A percentile compares a stretch with the other conserved stretches of the same genome.
Evolutionary conservation across 2,797 vertebrate genomes (phyloP).

Genomic region (Coreius guichenoti): DNA sequence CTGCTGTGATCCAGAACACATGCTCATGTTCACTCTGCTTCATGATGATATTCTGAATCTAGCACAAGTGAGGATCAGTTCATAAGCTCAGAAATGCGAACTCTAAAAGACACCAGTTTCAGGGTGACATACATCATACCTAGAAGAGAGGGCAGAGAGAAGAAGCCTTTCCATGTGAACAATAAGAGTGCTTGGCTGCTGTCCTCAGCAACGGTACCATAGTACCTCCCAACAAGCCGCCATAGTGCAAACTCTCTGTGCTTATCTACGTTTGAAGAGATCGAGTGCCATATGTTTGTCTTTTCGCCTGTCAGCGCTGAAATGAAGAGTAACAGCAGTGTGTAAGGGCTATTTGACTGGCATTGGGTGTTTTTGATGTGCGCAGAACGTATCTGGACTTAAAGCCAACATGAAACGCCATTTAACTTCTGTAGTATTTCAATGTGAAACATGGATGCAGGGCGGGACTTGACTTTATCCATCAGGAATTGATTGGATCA

Average conservation of each 20-base stretch:
- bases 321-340: conserved; percentile 39
- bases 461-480: conserved; percentile 14
- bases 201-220: conserved; percentile 14
- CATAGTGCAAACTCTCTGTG: conserved; percentile 31
- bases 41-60: conserved; percentile 54
- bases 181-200: conserved; percentile 15
- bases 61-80: conserved; percentile 59
- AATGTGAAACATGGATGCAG: conserved; percentile 2
- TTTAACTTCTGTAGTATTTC: conserved; percentile 14
- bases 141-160: conserved; percentile 32
- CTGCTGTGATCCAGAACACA: conserved; percentile 49
- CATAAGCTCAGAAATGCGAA: conserved; percentile 45
- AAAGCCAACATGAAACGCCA: conserved; percentile 33
- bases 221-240: not conserved
- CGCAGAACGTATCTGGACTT: conserved; percentile 27
- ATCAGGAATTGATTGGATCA: conserved; percentile 19
- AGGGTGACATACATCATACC: conserved; percentile 31
- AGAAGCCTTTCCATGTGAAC: conserved; percentile 32
- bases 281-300: conserved; percentile 28
- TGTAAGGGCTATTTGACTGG: conserved; percentile 53
- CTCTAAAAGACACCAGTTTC: conserved; percentile 24
- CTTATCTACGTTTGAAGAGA: conserved; percentile 24
- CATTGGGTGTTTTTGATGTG: conserved; percentile 33
- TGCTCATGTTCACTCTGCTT: conserved; percentile 44
- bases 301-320: conserved; percentile 32